A percentile compares a stretch with the other conserved stretches of the same genome.
These are phyloP conservation scores for Mallateleia sp. DNA, from an alignment of 2,888 invertebrate genomes.

Conservation along the genomic window DNA sequence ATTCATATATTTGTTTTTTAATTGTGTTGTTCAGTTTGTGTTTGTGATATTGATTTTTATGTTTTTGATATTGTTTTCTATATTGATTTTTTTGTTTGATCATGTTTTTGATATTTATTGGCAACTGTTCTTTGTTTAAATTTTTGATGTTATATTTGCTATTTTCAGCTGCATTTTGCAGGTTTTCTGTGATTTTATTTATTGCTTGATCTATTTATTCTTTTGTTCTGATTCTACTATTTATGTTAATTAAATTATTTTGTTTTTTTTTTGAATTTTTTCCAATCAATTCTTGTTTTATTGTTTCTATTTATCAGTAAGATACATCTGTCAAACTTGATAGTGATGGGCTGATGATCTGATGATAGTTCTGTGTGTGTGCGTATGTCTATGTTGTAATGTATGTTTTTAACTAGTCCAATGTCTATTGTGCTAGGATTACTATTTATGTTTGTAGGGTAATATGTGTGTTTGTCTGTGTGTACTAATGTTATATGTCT, in stretches of 20 bases:
- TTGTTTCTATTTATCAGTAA: background rate
- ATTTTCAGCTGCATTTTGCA: background rate
- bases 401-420: conserved; percentile 27
- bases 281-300: background rate
- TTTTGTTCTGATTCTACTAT: background rate
- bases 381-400: conserved; percentile 7
- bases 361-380: conserved; percentile 64
- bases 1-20: too few relatives aligned
- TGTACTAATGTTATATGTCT: conserved; percentile 32
- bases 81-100: background rate
- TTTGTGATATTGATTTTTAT: too few relatives aligned
- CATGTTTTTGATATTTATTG: background rate
- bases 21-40: too few relatives aligned
- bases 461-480: conserved; percentile 13
- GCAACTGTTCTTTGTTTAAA: background rate
- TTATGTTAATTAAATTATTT: background rate
- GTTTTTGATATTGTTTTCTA: too few relatives aligned
- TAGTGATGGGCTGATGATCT: conserved; percentile 74
- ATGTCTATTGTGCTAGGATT: conserved; percentile 37
- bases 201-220: background rate
- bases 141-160: background rate
- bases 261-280: background rate
- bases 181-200: background rate
- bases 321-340: conserved; percentile 5
- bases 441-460: background rate